Evolutionary conservation across 2,888 invertebrate genomes (phyloP).

Genomic region (Drosophila maculinotata): DNA sequence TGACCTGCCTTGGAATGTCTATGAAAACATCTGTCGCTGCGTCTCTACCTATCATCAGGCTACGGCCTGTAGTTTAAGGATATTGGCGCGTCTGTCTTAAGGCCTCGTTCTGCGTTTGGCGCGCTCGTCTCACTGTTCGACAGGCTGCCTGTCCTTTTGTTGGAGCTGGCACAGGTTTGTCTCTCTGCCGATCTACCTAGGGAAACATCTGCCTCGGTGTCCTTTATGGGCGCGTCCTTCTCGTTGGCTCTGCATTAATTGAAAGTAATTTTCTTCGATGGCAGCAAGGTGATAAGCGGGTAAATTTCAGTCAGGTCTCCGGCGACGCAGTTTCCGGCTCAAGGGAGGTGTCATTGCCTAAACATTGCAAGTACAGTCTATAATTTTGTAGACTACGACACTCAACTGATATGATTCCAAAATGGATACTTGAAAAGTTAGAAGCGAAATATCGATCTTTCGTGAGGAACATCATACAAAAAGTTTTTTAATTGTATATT

Average conservation of each 20-base stretch:
- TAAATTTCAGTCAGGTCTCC: conserved; percentile 35
- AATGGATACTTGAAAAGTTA: no score
- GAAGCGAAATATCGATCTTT: no score
- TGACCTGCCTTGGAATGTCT: conserved; percentile 72
- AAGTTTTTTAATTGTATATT: no score
- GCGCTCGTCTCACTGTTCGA: conserved; percentile 53
- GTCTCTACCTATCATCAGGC: conserved; percentile 24
- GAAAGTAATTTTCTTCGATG: conserved; percentile 69
- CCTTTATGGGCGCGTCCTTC: conserved; percentile 53
- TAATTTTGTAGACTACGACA: background rate
- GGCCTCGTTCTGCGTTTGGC: conserved; percentile 57
- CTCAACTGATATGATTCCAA: background rate
- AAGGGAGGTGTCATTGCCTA: conserved; percentile 11
- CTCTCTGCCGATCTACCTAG: conserved; percentile 16
- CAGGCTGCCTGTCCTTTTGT: conserved; percentile 26
- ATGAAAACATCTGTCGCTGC: conserved; percentile 65
- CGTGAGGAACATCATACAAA: no score
- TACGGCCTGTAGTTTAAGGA: conserved; percentile 47
- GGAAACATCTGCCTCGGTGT: conserved; percentile 65
- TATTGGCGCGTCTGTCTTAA: conserved; percentile 40
- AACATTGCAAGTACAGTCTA: conserved; percentile 37
- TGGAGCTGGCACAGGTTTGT: conserved; percentile 72
- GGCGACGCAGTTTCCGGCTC: conserved; percentile 56
- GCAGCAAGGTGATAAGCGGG: conserved; percentile 57
- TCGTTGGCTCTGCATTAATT: conserved; percentile 63